Percentiles rank a stretch among this genome's conserved stretches.
These are phyloP conservation scores for Hestina assimilis DNA, from an alignment of 1,140 invertebrate genomes.

Conservation along the genomic window DNA sequence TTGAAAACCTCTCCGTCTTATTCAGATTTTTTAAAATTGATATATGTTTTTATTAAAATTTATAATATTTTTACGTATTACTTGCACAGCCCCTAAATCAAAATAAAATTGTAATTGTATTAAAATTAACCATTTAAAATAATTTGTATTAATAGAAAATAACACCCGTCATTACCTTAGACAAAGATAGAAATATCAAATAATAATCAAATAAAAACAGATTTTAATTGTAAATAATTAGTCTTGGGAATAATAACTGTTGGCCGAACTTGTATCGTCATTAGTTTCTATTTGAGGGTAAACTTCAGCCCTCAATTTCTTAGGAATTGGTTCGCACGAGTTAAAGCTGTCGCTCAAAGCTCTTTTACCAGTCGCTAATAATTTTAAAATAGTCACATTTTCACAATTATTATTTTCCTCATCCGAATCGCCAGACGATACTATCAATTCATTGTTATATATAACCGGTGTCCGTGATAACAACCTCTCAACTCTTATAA, in stretches of 20 bases:
- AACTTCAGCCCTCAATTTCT: constrained; percentile 43
- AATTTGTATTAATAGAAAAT: constrained; percentile 8
- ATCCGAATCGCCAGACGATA: constrained; percentile 33
- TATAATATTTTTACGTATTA: no score
- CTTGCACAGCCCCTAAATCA: no score
- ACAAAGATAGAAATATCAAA: no score
- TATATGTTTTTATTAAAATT: no score
- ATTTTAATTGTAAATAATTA: constrained; percentile 15
- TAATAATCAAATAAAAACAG: no score
- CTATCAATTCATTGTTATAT: constrained; percentile 27
- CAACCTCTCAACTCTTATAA: constrained; percentile 56
- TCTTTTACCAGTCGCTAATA: constrained; percentile 48
- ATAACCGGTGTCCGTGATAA: constrained; percentile 35
- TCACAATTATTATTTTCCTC: constrained; percentile 49
- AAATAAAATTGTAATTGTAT: constrained; percentile 10
- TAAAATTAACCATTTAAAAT: constrained; percentile 9
- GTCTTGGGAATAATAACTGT: constrained; percentile 46
- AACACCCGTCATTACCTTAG: constrained; percentile 2
- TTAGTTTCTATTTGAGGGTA: constrained; percentile 25
- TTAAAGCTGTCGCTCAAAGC: constrained; percentile 48
- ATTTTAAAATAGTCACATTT: constrained; percentile 36
- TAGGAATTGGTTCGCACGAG: constrained; percentile 56
- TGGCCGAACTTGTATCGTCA: constrained; percentile 51
- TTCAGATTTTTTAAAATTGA: no score
- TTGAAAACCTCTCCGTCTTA: no score